phyloP scores from a whole-genome alignment of 2,113 vertebrate genomes.

The Tachycineta bicolor region DNA sequence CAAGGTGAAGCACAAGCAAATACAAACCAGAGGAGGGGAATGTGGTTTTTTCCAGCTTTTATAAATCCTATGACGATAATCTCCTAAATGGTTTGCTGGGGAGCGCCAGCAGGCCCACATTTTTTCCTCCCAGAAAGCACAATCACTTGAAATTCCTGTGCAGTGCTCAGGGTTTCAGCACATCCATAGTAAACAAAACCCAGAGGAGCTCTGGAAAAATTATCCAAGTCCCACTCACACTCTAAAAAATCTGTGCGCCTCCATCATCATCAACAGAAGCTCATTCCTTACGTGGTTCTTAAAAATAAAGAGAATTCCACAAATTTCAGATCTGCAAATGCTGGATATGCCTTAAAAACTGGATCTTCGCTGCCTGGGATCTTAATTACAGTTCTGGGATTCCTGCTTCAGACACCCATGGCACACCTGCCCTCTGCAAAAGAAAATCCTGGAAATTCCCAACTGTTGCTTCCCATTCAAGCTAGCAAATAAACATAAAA shows the following conservation, averaged over 20 bases:
- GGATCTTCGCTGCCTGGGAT: neutral
- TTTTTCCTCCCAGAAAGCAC: neutral
- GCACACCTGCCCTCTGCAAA: neutral
- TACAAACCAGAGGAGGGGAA: neutral
- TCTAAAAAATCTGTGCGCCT: neutral
- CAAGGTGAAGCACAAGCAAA: neutral
- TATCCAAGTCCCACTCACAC: neutral
- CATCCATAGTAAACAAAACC: neutral
- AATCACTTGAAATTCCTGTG: neutral
- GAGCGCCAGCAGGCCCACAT: neutral
- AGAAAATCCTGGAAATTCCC: neutral
- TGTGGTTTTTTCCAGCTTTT: neutral
- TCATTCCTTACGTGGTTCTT: fast-evolving
- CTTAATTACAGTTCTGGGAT: neutral
- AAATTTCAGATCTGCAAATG: neutral
- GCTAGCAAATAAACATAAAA: neutral
- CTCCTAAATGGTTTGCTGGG: neutral
- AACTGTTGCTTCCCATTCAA: neutral
- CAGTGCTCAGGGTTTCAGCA: neutral
- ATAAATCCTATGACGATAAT: neutral
- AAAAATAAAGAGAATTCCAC: neutral
- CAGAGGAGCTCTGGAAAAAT: neutral
- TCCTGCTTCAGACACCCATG: neutral
- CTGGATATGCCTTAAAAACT: neutral
- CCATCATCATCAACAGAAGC: neutral